Evolutionary conservation across 1,140 invertebrate species (phyloP).

Genomic region (Papilio polytes): DNA sequence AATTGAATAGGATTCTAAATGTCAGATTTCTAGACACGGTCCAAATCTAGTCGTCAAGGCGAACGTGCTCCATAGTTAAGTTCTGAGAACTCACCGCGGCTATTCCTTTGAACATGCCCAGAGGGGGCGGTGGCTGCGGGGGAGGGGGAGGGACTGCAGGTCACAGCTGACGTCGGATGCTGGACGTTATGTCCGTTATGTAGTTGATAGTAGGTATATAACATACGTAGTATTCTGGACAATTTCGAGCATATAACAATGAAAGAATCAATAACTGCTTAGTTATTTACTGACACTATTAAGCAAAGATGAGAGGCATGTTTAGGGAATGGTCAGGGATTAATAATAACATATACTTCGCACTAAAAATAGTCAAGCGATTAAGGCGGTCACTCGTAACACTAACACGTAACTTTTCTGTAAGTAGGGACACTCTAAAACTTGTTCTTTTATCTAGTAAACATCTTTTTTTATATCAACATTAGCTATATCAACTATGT

Average conservation of each 20-base stretch:
- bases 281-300: too few relatives aligned
- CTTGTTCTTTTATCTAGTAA: too few relatives aligned
- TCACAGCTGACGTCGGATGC: constrained; percentile 50
- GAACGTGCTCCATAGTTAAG: constrained; percentile 8
- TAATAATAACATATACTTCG: too few relatives aligned
- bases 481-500: neutral
- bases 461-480: neutral
- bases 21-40: constrained; percentile 3
- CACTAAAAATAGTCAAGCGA: too few relatives aligned
- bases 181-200: constrained; percentile 15
- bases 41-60: neutral
- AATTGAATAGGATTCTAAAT: neutral
- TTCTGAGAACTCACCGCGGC: constrained; percentile 27
- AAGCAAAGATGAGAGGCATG: too few relatives aligned
- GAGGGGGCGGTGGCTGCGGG: constrained; percentile 14
- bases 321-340: too few relatives aligned
- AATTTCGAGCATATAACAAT: neutral
- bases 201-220: constrained; percentile 20
- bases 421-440: too few relatives aligned
- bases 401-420: too few relatives aligned
- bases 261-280: neutral
- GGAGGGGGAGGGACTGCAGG: constrained; percentile 44
- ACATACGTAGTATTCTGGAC: neutral
- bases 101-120: constrained; percentile 7
- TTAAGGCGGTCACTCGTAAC: too few relatives aligned